Percentiles rank a stretch among this genome's conserved stretches.
These are phyloP conservation scores for Bubo blakistoni DNA, from an alignment of 2,113 vertebrate species.

Conservation along the genomic window DNA sequence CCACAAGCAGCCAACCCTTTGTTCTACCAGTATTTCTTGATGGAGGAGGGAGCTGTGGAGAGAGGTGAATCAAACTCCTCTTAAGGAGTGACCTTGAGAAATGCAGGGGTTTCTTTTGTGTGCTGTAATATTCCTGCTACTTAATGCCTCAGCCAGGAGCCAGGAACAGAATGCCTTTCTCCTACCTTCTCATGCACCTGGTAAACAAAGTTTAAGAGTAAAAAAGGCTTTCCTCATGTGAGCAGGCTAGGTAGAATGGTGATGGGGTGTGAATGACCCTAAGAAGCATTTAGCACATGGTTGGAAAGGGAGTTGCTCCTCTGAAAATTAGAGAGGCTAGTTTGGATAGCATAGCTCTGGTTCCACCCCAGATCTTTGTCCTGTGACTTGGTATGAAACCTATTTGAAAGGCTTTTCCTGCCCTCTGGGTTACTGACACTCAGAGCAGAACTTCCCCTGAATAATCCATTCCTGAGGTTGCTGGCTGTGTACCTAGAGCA, in stretches of 20 bases:
- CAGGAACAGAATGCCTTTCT: neutral
- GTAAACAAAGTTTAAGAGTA: neutral
- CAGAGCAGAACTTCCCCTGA: neutral
- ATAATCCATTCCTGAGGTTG: neutral
- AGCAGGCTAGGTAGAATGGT: neutral
- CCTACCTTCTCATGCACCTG: neutral
- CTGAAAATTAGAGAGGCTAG: neutral
- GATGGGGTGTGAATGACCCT: neutral
- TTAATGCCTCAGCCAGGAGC: neutral
- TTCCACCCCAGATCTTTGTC: neutral
- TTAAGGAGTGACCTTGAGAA: conserved; percentile 35
- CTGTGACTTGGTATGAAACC: neutral
- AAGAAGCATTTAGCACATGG: neutral
- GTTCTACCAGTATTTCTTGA: neutral
- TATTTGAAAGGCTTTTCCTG: neutral
- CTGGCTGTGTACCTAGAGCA: neutral
- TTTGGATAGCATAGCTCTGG: neutral
- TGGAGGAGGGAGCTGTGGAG: neutral
- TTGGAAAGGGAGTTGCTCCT: neutral
- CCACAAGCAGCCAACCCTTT: neutral
- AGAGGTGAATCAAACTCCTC: neutral
- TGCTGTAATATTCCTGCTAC: neutral
- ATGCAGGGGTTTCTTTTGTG: neutral
- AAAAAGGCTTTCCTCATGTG: neutral
- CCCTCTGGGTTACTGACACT: neutral